Evolutionary conservation across 2,797 vertebrate species (phyloP), one percentile per base, ranked within the genome.

Genomic region (Cyclura pinguis): DNA sequence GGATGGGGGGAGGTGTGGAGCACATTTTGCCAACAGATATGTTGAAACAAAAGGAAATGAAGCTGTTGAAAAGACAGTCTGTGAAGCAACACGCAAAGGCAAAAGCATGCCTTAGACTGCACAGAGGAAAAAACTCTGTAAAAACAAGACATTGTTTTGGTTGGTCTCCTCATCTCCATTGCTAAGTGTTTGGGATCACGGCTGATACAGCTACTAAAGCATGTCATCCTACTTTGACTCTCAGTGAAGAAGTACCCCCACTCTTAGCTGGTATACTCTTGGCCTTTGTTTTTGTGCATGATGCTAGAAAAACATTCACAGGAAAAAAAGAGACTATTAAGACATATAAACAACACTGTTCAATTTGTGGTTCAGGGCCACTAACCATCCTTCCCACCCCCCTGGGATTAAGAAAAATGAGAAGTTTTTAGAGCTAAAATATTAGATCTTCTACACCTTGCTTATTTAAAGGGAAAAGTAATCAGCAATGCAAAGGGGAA

Each of bases 21-120:
- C 95, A 93, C 96, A 95, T 95, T 96, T 93, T 20, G 95, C 86
- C 90, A 94, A 94, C 89, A 93, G 95, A 89, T 91, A 80, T 0
- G 92, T 85, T 95, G 96, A 93, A 93, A 96, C 92, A 94, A 96
- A 94, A 96, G 97, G 97, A 98, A 98, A 95, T 4, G 84, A 94
- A 97, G 93, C 94, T 95, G 96, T 96, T 92, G 95, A 96, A 93
- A 94, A 90, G 91, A 64, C 94, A 92, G 57, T 84, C 72, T 7
- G 42, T 14, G 67, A 7, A 20, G 16, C 55, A 38, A 72, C 24
- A 57, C 72, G 85, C 57, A 0, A 27, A 84, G 78, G 29, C 52
- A 73, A 62, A 55, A 27, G 78, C 1, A 50, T 47, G 80, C 88
- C 85, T 29, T 14, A 4, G 3, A 0, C 3, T 87, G 89, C 16